Evolutionary conservation across 2,113 vertebrate species (phyloP).

Genomic region (Formicarius rufipectus): DNA sequence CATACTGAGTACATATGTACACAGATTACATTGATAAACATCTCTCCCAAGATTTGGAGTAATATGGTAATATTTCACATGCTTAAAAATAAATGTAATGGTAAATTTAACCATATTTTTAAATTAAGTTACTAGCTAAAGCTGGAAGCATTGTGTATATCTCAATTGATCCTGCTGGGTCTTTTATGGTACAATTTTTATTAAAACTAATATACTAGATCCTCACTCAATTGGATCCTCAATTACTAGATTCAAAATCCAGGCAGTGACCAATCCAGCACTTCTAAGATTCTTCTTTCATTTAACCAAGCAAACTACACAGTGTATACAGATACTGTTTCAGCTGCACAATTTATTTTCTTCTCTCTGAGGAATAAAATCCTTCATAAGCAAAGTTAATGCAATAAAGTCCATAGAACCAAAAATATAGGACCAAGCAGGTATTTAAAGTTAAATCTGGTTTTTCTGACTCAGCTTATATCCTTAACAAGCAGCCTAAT

Average conservation of each 20-base stretch:
- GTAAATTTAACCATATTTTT: not conserved
- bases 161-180: too few relatives aligned
- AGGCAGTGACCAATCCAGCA: not conserved
- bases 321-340: not conserved
- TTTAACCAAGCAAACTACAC: not conserved
- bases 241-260: too few relatives aligned
- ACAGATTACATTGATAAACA: not conserved
- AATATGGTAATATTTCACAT: not conserved
- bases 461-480: not conserved
- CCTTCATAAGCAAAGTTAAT: not conserved
- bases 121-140: not conserved
- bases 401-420: not conserved
- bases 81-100: not conserved
- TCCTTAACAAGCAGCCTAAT: not conserved
- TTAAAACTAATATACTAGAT: not conserved
- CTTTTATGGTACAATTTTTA: too few relatives aligned
- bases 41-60: not conserved
- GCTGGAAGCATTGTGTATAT: not conserved
- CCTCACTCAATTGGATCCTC: too few relatives aligned
- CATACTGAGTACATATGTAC: not conserved
- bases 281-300: not conserved
- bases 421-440: not conserved
- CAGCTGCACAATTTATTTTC: not conserved
- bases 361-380: not conserved
- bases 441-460: not conserved